These are phyloP conservation scores for Drosophila lowei DNA, from an alignment of 1,140 invertebrate genomes.

Conservation along the genomic window DNA sequence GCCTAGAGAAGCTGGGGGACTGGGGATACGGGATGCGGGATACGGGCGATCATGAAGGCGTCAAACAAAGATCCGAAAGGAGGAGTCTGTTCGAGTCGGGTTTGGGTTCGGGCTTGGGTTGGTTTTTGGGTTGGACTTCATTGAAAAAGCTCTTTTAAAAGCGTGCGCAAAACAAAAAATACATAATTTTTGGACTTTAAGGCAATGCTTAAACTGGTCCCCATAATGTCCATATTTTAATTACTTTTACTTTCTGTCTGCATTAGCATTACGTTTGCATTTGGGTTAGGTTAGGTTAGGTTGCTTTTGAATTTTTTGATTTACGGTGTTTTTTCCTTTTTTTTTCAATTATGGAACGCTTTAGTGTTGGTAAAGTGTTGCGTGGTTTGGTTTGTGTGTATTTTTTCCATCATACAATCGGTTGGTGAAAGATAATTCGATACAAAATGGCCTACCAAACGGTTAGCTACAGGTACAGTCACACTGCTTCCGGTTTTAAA, in stretches of 20 bases:
- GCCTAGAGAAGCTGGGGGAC: too few species aligned
- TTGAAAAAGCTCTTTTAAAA: conserved; percentile 45
- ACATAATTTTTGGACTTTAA: conserved; percentile 49
- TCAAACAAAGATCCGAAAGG: conserved; percentile 25
- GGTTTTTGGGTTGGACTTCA: conserved; percentile 17
- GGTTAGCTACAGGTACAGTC: too few species aligned
- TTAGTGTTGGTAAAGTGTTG: conserved; percentile 16
- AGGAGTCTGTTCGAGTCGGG: conserved; percentile 37
- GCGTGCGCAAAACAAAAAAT: conserved; percentile 45
- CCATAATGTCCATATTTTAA: conserved; percentile 55
- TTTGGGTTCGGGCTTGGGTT: neutral
- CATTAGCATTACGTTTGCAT: conserved; percentile 25
- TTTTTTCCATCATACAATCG: conserved; percentile 3
- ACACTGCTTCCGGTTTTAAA: too few species aligned
- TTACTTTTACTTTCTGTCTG: conserved; percentile 48
- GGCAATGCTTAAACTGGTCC: conserved; percentile 77
- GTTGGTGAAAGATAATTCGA: conserved; percentile 5
- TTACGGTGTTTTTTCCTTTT: neutral
- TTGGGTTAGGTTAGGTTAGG: conserved; percentile 21
- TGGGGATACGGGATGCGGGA: conserved; percentile 5
- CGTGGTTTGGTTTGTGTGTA: neutral
- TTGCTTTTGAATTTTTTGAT: conserved; percentile 35
- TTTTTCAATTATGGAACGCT: conserved; percentile 3
- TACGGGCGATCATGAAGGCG: conserved; percentile 21
- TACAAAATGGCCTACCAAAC: too few species aligned